Evolutionary conservation across 1,140 invertebrate genomes (phyloP), one percentile per base, ranked within the genome.

Genomic region (Saccostrea echinata): DNA sequence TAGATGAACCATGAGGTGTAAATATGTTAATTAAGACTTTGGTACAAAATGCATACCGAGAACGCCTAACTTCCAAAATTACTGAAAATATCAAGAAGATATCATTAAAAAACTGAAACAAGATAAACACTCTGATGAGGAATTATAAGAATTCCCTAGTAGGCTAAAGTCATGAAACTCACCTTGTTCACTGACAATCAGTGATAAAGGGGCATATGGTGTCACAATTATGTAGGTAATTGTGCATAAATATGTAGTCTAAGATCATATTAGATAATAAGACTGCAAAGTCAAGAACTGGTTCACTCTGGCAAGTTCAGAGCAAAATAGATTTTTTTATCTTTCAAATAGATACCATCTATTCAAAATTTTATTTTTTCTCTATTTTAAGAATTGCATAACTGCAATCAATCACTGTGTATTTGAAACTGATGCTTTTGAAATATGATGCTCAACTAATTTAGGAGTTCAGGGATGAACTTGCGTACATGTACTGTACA

Each of bases 171-270:
- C 68, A 76, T 33, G 68, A 76, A 76, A 30, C 30, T 76, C 68
- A 76, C 68, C 68, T 76, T 76, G 68, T 24, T 30, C 68, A 76
- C 30, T 30, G 68, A 76, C 68, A 76, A 76, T 76, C 68, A 76
- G 27, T 76, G 68, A 76, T 76, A 76, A 76, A 76, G 68, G n/a
- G n/a, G 16, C 11, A 76, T 76, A 27, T 30, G 27, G 68, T 76
- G 68, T 76, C 24, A 76, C 68, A 76, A 76, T 33, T 76, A 27
- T 76, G 16, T 76, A 76, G 27, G 68, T 76, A 76, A 76, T 76
- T 76, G 68, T 76, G 68, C 68, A 76, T 76, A 33, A 61, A 76
- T 76, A 76, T 76, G 68, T 76, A 43, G 4, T 43, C 43, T 43
- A 43, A 76, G 68, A 76, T 33, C 68, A 33, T 30, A 33, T 76